These are phyloP conservation scores for Sympetrum striolatum DNA, from an alignment of 2,888 invertebrate genomes.

Conservation along the genomic window DNA sequence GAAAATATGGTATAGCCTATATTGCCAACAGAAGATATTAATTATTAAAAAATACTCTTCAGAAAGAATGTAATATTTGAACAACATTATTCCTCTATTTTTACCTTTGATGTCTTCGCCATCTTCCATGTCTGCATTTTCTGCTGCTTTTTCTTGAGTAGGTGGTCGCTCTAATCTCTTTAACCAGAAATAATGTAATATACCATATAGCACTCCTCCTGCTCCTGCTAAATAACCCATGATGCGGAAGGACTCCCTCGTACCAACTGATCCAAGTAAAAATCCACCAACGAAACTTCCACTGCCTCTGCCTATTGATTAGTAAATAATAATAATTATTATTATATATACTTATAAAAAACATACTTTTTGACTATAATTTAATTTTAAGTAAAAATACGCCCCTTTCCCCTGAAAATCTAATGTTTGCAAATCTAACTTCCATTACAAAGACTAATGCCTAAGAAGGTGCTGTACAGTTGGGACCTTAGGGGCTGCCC, in stretches of 20 bases:
- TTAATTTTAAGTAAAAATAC: background rate
- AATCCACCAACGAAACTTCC: slow-evolving; percentile 83
- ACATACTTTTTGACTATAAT: background rate
- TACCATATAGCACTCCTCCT: slow-evolving; percentile 73
- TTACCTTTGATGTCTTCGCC: slow-evolving; percentile 53
- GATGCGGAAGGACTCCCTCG: slow-evolving; percentile 77
- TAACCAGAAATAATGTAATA: slow-evolving; percentile 76
- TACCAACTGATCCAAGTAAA: slow-evolving; percentile 76
- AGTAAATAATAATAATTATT: too few relatives aligned
- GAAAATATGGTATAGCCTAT: too few relatives aligned
- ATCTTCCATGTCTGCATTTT: slow-evolving; percentile 59
- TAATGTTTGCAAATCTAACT: too few relatives aligned
- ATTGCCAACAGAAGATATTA: too few relatives aligned
- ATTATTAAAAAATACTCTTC: too few relatives aligned
- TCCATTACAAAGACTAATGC: too few relatives aligned
- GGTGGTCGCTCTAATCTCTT: slow-evolving; percentile 58
- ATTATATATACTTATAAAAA: slow-evolving; percentile 46
- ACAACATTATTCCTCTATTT: background rate
- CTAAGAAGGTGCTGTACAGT: too few relatives aligned
- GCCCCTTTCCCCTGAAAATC: too few relatives aligned
- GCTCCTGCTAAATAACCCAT: slow-evolving; percentile 78
- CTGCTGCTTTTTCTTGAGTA: slow-evolving; percentile 58
- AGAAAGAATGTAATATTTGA: too few relatives aligned
- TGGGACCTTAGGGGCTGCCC: too few relatives aligned
- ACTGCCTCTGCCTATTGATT: slow-evolving; percentile 79